Conservation (phyloP, 2,797 vertebrate species). For the Tragopan temminckii region DNA sequence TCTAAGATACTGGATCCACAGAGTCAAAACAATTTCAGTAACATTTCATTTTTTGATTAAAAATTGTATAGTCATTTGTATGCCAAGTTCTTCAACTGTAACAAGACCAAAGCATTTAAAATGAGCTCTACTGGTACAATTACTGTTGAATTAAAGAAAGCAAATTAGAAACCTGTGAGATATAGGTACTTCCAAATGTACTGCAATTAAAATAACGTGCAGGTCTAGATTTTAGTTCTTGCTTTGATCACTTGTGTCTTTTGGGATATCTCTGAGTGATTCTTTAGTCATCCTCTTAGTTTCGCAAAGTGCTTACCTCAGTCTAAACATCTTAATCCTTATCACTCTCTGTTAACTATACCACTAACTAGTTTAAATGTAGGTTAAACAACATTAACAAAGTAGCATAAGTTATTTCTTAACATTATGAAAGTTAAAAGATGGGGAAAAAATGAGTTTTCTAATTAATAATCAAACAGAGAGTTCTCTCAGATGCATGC, state of each 20-base stretch:
- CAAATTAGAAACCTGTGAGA: not conserved
- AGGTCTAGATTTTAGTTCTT: not conserved
- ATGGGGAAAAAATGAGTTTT: fast-evolving
- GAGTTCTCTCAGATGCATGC: not conserved
- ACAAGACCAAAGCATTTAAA: not conserved
- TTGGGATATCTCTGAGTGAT: not conserved
- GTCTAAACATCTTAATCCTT: not conserved
- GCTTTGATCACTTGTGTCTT: not conserved
- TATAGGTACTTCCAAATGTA: not conserved
- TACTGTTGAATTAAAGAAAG: not conserved
- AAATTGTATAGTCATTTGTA: not conserved
- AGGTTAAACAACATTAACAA: not conserved
- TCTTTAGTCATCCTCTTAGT: not conserved
- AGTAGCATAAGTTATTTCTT: not conserved
- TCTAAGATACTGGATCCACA: not conserved
- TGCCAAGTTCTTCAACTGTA: not conserved
- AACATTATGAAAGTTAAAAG: not conserved
- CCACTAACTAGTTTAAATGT: not conserved
- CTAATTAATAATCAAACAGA: not conserved
- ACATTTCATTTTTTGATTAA: not conserved
- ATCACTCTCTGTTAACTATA: not conserved
- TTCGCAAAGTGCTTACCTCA: not conserved
- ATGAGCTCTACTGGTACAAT: not conserved
- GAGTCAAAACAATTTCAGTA: not conserved
- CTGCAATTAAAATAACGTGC: not conserved